A percentile compares a stretch with the other conserved stretches of the same genome.
These are phyloP conservation scores for Falco punctatus DNA, from an alignment of 2,113 vertebrate genomes.

Conservation along the genomic window DNA sequence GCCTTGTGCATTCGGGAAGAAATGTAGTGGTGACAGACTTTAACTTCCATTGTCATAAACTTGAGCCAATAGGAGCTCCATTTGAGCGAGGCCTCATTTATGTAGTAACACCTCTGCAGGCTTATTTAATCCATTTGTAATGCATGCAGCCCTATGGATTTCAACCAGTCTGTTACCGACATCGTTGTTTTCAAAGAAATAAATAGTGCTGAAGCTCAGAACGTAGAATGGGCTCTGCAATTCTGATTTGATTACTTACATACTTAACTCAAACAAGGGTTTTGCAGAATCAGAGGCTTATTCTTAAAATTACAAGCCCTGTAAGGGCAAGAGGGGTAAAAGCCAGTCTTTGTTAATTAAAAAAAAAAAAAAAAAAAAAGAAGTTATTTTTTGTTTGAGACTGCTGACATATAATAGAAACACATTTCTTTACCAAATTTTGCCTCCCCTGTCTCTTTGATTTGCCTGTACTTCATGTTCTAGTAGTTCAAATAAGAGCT, in stretches of 20 bases:
- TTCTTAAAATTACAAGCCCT: background rate
- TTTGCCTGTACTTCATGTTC: background rate
- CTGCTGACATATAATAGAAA: background rate
- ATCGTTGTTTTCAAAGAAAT: background rate
- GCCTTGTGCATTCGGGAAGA: background rate
- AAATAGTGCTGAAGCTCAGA: background rate
- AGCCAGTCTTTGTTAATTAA: background rate
- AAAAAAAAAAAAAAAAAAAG: background rate
- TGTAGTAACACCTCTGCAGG: background rate
- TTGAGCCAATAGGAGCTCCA: background rate
- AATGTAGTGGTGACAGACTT: background rate
- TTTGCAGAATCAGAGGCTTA: background rate
- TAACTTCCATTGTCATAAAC: background rate
- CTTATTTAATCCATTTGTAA: background rate
- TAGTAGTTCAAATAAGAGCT: background rate
- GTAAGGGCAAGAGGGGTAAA: background rate
- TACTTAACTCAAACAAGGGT: background rate
- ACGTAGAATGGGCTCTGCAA: background rate
- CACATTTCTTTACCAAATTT: background rate
- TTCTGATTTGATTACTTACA: background rate
- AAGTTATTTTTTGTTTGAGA: fast-evolving
- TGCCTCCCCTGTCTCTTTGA: background rate
- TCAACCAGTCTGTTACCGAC: background rate
- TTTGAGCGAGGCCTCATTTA: background rate
- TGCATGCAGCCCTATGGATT: background rate